These are phyloP conservation scores for Apostichopus californicus DNA, from an alignment of 35 echinoderm and acorn worm genomes.

Conservation along the genomic window DNA sequence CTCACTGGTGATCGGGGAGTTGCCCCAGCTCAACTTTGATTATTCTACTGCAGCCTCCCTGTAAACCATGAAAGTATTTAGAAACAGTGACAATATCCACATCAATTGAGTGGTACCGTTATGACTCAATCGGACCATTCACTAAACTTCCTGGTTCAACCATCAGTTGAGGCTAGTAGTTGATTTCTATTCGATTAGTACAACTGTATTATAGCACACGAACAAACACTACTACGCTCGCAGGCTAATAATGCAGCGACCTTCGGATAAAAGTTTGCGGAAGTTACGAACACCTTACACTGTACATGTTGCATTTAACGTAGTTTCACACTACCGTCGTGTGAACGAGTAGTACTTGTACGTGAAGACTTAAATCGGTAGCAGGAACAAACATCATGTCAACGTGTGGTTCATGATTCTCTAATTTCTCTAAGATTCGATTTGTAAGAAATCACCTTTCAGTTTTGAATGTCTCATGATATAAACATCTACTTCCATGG, in stretches of 20 bases:
- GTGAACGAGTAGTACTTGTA: not conserved
- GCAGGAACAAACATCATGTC: not conserved
- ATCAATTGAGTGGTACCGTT: too few relatives aligned
- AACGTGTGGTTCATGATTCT: not conserved
- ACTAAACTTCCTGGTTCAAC: too few relatives aligned
- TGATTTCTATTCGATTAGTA: too few relatives aligned
- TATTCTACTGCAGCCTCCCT: too few relatives aligned
- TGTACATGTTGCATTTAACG: not conserved
- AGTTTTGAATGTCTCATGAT: not conserved
- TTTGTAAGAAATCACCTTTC: not conserved
- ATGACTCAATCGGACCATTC: too few relatives aligned
- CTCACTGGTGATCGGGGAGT: too few relatives aligned
- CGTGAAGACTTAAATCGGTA: not conserved
- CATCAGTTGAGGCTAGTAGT: too few relatives aligned
- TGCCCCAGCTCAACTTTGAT: too few relatives aligned
- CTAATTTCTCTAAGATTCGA: not conserved
- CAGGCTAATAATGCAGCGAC: not conserved
- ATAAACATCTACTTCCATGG: slow-evolving; percentile 17
- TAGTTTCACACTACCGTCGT: not conserved
- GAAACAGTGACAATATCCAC: too few relatives aligned
- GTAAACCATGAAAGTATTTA: too few relatives aligned
- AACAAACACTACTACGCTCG: not conserved
- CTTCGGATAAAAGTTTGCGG: not conserved
- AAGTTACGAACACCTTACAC: not conserved
- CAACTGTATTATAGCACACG: too few relatives aligned